Evolutionary conservation across 2,888 invertebrate genomes (phyloP).

Genomic region (Drosophila peninsularis): DNA sequence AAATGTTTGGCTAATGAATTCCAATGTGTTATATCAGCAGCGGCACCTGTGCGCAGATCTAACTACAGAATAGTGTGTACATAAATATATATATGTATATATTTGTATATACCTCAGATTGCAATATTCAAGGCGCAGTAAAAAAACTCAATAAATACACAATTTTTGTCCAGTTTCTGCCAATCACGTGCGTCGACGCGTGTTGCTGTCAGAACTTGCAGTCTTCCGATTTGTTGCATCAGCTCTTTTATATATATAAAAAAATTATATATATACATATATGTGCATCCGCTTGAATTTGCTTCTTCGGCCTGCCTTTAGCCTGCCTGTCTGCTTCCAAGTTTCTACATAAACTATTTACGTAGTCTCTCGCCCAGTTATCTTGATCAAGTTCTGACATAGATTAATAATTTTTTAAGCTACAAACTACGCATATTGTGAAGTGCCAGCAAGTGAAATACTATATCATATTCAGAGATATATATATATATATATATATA

Average conservation of each 20-base stretch:
- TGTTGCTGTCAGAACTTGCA: neutral
- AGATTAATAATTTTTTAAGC: slow-evolving; percentile 11
- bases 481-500: no score
- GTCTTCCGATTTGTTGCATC: neutral
- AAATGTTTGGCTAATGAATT: slow-evolving; percentile 51
- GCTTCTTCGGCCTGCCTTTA: no score
- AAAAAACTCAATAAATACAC: neutral
- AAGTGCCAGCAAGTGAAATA: neutral
- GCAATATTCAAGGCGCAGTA: neutral
- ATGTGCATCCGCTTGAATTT: neutral
- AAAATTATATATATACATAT: neutral
- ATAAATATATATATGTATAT: neutral
- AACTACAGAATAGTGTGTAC: neutral
- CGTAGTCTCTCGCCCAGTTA: neutral
- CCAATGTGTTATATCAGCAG: slow-evolving; percentile 39
- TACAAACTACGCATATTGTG: slow-evolving; percentile 1
- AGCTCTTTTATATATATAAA: neutral
- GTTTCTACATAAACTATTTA: neutral
- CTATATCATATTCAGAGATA: neutral
- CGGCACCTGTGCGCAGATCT: slow-evolving; percentile 7
- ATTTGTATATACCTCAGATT: no score
- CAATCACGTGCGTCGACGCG: slow-evolving; percentile 1
- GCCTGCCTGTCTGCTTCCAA: neutral
- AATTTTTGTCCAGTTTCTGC: neutral
- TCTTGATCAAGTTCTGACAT: slow-evolving; percentile 7